Base-by-base conservation (phyloP, 2,888 invertebrate species). In the Pachymerium ferrugineum region DNA sequence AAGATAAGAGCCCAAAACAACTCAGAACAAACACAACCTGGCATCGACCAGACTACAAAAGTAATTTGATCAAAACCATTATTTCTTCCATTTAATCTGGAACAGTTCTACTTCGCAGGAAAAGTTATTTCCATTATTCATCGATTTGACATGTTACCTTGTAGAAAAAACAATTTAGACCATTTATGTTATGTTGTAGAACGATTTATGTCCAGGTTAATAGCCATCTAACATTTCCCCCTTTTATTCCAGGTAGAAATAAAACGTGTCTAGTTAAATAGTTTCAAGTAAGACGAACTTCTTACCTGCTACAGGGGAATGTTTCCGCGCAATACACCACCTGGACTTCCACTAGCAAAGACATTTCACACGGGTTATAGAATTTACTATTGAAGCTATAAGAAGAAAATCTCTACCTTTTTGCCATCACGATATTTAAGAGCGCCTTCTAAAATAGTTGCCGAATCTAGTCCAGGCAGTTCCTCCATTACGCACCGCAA, bases 381-480 rank as follows among this genome's bases (percentile, higher is more conserved):
- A n/a, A n/a, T n/a, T n/a, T n/a, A n/a, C n/a, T n/a, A n/a, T n/a
- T n/a, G n/a, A n/a, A n/a, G n/a, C n/a, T n/a, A n/a, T n/a, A n/a
- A n/a, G n/a, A n/a, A n/a, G n/a, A n/a, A n/a, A n/a, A 8, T 8
- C 38, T n/a, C 38, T 79, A 81, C 82, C 79, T 81, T 82, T 78
- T 81, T 82, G 75, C 81, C 81, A 72, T 81, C 81, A 38, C 82
- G 78, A 78, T 79, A 81, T 77, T 82, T 82, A 54, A 82, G 78
- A 76, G 79, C 78, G 73, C 81, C 81, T 76, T 81, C 81, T 70
- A 81, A 79, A 54, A 82, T 78, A 74, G 78, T 79, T 75, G 79
- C 80, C 78, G 78, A 78, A 77, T 79, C 80, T 2, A 8, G 19
- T 16, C 3, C 47, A 47, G 22, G 14, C 8, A 3, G 19, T n/a